Evolutionary conservation across 2,888 invertebrate genomes (phyloP), one percentile per base, ranked within the genome.

Genomic region (Saturnia pavonia): DNA sequence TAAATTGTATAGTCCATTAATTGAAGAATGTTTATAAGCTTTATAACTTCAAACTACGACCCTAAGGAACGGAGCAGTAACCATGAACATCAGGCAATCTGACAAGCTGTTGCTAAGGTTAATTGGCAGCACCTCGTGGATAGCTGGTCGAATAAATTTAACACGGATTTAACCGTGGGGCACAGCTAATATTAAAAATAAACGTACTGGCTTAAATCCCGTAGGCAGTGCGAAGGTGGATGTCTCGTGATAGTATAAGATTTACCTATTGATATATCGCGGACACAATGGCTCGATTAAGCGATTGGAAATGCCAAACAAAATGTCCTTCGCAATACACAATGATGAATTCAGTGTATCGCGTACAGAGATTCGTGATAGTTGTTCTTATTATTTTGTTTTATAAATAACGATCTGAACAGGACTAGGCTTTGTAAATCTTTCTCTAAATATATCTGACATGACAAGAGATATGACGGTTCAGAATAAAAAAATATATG

Each of bases 221-320:
- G 65, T 65, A 40, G 65, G 65, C 65, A 65, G 65, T n/a, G 65
- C 65, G 65, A 40, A 40, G 65, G 65, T 65, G 65, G 65, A 65
- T 40, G 65, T 65, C 65, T 65, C 9, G 9, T 40, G 65, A 65
- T 65, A 65, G n/a, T 65, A 40, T 65, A 40, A 65, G 65, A 65
- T 65, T 34, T n/a, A n/a, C 19, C 65, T 40, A 40, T 65, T 65
- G 65, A 65, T 65, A 40, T 65, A 27, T 60, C 25, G 40, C 40
- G 19, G 40, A 65, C 40, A 65, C 65, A 65, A 73, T 70, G 57
- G 57, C 70, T 70, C 68, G 69, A 70, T 71, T 73, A 73, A 69
- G 71, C 73, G 71, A 73, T 73, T 73, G 7, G 73, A 68, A 25
- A 66, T 68, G 73, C 71, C 73, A 60, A 54, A 40, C 65, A 65